Evolutionary conservation across 1,140 invertebrate species (phyloP).

Genomic region (Ctenoplectra terminalis): DNA sequence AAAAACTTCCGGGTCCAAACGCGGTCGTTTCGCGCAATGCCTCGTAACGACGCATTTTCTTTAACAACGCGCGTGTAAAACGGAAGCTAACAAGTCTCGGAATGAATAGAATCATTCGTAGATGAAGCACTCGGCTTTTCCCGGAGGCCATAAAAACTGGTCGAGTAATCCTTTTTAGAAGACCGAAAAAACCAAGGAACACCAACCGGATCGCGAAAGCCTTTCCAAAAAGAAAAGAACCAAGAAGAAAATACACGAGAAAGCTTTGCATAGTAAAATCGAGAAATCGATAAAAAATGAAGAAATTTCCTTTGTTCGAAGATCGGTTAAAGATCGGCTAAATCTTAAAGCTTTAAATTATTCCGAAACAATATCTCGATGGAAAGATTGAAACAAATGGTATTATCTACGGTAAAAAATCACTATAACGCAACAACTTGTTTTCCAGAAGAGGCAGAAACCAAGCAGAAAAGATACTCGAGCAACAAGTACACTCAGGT

Average conservation of each 20-base stretch:
- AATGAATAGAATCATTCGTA: conserved; percentile 39
- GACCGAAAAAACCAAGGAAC: conserved; percentile 3
- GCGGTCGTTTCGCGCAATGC: not conserved
- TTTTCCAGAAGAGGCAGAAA: not conserved
- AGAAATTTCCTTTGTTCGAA: not conserved
- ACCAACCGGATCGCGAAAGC: conserved; percentile 9
- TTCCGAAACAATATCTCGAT: too few relatives aligned
- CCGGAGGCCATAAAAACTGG: not conserved
- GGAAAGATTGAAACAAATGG: too few relatives aligned
- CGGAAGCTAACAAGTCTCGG: conserved; percentile 21
- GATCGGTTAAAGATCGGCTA: too few relatives aligned
- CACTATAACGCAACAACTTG: not conserved
- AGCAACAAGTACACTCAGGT: conserved; percentile 13
- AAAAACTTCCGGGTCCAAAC: not conserved
- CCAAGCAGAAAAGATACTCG: not conserved
- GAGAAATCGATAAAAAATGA: not conserved
- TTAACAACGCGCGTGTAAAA: conserved; percentile 35
- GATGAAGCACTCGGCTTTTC: conserved; percentile 8
- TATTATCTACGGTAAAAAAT: too few relatives aligned
- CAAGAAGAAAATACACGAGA: not conserved
- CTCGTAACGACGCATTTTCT: conserved; percentile 23
- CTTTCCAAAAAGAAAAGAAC: not conserved
- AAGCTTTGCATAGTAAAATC: not conserved
- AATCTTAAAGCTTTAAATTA: too few relatives aligned
- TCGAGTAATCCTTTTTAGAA: not conserved